These are phyloP conservation scores for Odontothrips loti DNA, from an alignment of 2,888 invertebrate species.

Conservation along the genomic window DNA sequence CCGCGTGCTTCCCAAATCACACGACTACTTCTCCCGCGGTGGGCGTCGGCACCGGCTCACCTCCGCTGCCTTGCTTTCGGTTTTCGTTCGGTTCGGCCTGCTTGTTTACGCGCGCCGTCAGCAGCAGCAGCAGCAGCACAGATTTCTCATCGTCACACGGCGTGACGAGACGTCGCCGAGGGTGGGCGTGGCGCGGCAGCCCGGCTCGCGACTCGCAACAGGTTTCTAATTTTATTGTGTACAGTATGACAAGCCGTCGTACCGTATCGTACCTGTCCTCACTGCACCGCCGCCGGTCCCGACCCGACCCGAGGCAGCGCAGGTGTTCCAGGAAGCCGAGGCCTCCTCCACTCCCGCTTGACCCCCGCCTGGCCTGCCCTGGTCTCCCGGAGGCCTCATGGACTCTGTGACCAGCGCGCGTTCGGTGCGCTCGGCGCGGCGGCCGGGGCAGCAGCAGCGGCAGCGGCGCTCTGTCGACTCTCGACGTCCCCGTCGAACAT, in stretches of 20 bases:
- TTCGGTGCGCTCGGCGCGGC: too few relatives aligned
- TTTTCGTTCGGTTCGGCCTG: neutral
- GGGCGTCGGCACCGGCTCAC: too few relatives aligned
- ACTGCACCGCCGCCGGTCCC: neutral
- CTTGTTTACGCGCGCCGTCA: neutral
- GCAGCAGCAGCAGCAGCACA: too few relatives aligned
- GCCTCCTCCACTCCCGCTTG: neutral
- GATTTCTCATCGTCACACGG: too few relatives aligned
- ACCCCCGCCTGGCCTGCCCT: neutral
- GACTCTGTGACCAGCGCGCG: neutral
- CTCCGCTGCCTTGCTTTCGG: too few relatives aligned
- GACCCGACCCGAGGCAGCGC: neutral
- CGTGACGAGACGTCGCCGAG: neutral
- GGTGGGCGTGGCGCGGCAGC: neutral
- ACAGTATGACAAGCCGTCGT: neutral
- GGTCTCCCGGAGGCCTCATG: neutral
- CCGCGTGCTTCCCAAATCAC: too few relatives aligned
- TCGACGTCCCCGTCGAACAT: neutral
- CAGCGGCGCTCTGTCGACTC: too few relatives aligned
- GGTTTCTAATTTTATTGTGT: constrained; percentile 21
- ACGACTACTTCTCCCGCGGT: too few relatives aligned
- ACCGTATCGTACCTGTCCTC: too few relatives aligned
- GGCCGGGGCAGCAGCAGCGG: too few relatives aligned
- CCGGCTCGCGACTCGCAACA: neutral
- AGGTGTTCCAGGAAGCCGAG: neutral